These are phyloP conservation scores for Belonocnema kinseyi DNA, from an alignment of 1,140 invertebrate species.

Conservation along the genomic window DNA sequence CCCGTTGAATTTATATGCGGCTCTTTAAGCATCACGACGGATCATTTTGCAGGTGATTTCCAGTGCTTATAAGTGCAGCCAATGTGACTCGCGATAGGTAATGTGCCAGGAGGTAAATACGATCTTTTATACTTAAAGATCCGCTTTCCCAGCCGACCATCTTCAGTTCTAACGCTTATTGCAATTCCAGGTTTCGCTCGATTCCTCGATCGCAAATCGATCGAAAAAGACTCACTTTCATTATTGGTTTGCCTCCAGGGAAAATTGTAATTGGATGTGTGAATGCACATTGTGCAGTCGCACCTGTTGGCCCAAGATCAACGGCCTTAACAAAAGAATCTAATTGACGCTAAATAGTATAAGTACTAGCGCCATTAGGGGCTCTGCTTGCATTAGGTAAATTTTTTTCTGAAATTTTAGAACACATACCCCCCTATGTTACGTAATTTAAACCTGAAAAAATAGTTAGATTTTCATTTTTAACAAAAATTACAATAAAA, in stretches of 20 bases:
- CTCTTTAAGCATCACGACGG: constrained; percentile 47
- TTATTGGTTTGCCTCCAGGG: neutral
- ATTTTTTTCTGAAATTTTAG: too few relatives aligned
- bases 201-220: neutral
- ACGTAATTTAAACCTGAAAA: too few relatives aligned
- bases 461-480: too few relatives aligned
- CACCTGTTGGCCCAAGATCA: too few relatives aligned
- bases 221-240: constrained; percentile 6
- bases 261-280: neutral
- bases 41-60: constrained; percentile 54
- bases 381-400: too few relatives aligned
- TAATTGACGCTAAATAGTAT: too few relatives aligned
- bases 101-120: constrained; percentile 54
- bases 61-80: constrained; percentile 32
- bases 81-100: constrained; percentile 48
- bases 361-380: too few relatives aligned
- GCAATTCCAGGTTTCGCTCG: constrained; percentile 37
- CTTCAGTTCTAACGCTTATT: constrained; percentile 28
- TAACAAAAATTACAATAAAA: too few relatives aligned
- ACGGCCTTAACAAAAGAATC: too few relatives aligned
- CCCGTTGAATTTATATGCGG: constrained; percentile 45
- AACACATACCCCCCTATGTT: too few relatives aligned
- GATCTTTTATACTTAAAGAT: constrained; percentile 50
- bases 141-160: constrained; percentile 48
- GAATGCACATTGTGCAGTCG: too few relatives aligned